phyloP scores from a whole-genome alignment of 2,888 invertebrate species.

The Drosophila flavopinicola region DNA sequence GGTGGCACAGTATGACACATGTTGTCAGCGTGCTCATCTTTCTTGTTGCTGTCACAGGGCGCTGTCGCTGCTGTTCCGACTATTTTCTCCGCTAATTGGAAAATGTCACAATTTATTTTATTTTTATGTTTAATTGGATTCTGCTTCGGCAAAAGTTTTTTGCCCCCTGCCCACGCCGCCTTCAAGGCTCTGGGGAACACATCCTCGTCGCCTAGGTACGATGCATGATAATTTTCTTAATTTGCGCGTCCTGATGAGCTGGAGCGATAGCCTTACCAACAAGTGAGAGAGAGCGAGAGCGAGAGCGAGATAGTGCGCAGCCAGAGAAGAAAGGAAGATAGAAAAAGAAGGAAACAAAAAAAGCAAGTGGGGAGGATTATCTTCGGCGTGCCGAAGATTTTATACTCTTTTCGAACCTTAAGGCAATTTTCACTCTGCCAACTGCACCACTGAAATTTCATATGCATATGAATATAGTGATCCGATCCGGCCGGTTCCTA shows the following conservation, averaged over 20 bases:
- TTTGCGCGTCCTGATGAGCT: constrained; percentile 73
- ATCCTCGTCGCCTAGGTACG: constrained; percentile 69
- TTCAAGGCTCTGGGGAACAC: background rate
- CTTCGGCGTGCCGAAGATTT: no score
- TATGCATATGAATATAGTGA: no score
- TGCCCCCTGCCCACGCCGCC: no score
- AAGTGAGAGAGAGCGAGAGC: background rate
- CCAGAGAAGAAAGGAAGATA: background rate
- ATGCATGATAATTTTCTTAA: constrained; percentile 79
- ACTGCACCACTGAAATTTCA: no score
- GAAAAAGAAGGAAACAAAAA: constrained; percentile 22
- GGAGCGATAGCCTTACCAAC: constrained; percentile 10
- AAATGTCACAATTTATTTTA: constrained; percentile 78
- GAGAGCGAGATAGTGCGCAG: background rate
- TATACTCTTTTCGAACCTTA: no score
- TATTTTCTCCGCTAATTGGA: constrained; percentile 76
- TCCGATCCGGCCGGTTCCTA: no score
- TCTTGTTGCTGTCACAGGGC: constrained; percentile 31
- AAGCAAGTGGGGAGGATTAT: no score
- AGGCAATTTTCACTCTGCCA: no score
- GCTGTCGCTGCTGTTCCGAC: constrained; percentile 20
- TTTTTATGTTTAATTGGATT: constrained; percentile 78
- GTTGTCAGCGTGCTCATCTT: constrained; percentile 74
- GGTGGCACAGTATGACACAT: constrained; percentile 68
- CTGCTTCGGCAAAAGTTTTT: constrained; percentile 52